These are phyloP conservation scores for Nymphalis c-album DNA, from an alignment of 2,888 invertebrate species.

Conservation along the genomic window DNA sequence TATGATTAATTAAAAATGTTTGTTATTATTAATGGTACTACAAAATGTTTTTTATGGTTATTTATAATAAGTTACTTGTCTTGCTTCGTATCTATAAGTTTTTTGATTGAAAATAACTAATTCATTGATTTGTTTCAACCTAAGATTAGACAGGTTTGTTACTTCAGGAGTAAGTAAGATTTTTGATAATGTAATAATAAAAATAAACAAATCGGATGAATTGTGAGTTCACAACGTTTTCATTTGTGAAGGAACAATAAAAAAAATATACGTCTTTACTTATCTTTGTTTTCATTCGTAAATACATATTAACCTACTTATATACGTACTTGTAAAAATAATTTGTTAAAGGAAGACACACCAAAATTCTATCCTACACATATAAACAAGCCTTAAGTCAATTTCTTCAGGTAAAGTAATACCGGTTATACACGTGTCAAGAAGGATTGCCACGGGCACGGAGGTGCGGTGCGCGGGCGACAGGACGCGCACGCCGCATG, in stretches of 20 bases:
- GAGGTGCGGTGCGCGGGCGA: conserved; percentile 1
- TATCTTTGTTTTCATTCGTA: no score
- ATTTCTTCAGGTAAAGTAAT: conserved; percentile 7
- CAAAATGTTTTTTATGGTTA: not conserved
- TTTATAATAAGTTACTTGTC: not conserved
- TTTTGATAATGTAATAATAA: no score
- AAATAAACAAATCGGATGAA: no score
- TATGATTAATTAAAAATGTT: not conserved
- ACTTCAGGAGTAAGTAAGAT: conserved; percentile 2
- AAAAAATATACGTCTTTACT: no score
- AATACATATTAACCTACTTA: no score
- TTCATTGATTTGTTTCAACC: conserved; percentile 28
- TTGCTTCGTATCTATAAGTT: not conserved
- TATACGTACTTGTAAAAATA: not conserved
- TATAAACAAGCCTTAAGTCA: conserved; percentile 1
- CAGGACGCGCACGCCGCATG: conserved; percentile 3
- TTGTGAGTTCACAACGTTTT: no score
- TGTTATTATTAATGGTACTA: not conserved
- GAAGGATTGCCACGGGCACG: conserved; percentile 11
- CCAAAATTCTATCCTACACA: not conserved
- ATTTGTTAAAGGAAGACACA: not conserved
- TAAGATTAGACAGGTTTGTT: conserved; percentile 18
- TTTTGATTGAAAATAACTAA: conserved; percentile 4
- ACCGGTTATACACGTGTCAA: conserved; percentile 21
- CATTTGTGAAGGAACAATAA: no score